Conservation (phyloP, 2,113 vertebrate genomes). For the Myrmophylax atrothorax region DNA sequence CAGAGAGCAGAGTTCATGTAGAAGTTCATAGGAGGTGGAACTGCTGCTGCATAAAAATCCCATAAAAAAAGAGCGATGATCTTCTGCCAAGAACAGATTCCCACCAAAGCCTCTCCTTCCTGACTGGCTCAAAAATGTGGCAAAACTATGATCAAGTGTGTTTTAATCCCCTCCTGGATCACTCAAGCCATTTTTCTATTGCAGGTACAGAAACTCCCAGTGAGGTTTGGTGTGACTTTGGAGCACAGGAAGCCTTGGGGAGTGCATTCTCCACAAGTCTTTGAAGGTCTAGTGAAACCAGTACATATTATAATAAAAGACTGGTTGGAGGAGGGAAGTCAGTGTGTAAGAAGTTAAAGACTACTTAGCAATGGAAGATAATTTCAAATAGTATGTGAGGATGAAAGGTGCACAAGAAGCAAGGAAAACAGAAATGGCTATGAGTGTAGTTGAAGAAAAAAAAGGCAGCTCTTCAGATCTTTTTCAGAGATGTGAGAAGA, state of each 20-base stretch:
- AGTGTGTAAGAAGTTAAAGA: neutral
- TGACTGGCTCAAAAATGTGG: neutral
- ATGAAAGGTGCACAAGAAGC: neutral
- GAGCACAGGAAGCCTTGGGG: neutral
- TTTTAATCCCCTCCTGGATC: neutral
- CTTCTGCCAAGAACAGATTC: neutral
- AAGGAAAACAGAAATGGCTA: neutral
- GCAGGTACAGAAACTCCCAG: neutral
- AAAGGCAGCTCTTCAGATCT: neutral
- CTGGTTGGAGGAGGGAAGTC: neutral
- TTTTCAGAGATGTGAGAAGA: neutral
- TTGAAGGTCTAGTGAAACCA: neutral
- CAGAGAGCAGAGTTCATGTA: neutral
- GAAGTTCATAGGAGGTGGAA: neutral
- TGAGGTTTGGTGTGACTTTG: fast-evolving
- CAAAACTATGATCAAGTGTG: neutral
- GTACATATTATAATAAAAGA: neutral
- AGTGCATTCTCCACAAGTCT: neutral
- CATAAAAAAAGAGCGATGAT: neutral
- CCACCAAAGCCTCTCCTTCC: neutral
- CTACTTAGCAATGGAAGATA: neutral
- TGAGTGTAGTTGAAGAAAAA: neutral
- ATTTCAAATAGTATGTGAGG: neutral
- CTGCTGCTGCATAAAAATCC: neutral
- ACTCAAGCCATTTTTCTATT: neutral